These are phyloP conservation scores for Haliclystus octoradiatus DNA, from an alignment of 30 jellyfish, hydroid and myxozoan genomes.

Conservation along the genomic window DNA sequence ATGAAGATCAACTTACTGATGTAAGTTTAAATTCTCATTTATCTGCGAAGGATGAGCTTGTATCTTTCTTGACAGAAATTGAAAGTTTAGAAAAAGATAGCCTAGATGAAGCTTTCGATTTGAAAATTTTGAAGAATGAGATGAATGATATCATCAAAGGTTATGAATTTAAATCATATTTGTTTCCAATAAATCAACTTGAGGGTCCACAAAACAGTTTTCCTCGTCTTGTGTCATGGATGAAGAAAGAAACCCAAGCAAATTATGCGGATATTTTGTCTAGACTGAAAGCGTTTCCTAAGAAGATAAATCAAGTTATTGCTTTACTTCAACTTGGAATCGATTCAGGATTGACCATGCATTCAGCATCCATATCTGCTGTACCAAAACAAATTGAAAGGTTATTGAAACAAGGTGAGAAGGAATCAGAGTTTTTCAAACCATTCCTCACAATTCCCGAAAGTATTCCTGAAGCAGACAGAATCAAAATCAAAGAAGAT, in stretches of 20 bases:
- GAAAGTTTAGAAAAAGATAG: neutral
- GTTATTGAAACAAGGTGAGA: constrained; percentile 1
- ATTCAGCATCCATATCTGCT: constrained; percentile 34
- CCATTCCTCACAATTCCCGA: constrained; percentile 38
- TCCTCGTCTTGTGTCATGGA: constrained; percentile 78
- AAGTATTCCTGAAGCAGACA: constrained; percentile 9
- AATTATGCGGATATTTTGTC: constrained; percentile 45
- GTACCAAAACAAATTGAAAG: constrained; percentile 37
- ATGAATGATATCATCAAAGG: constrained; percentile 49
- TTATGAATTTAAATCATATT: constrained; percentile 28
- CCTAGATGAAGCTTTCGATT: constrained; percentile 9
- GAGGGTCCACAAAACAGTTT: constrained; percentile 95
- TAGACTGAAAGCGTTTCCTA: constrained; percentile 48
- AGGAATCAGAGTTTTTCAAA: constrained; percentile 42
- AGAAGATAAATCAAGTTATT: constrained; percentile 39
- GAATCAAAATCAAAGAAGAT: constrained; percentile 8
- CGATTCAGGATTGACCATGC: constrained; percentile 27
- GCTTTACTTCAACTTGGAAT: constrained; percentile 38
- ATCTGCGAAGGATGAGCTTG: constrained; percentile 37
- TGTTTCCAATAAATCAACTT: constrained; percentile 62
- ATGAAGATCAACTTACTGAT: constrained; percentile 53
- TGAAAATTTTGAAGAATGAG: constrained; percentile 38
- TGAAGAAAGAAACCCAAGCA: constrained; percentile 58
- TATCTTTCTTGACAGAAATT: constrained; percentile 11
- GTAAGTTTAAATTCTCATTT: constrained; percentile 30